Evolutionary conservation across 2,113 vertebrate genomes (phyloP), one percentile per base, ranked within the genome.

Genomic region (Limnothrissa miodon): DNA sequence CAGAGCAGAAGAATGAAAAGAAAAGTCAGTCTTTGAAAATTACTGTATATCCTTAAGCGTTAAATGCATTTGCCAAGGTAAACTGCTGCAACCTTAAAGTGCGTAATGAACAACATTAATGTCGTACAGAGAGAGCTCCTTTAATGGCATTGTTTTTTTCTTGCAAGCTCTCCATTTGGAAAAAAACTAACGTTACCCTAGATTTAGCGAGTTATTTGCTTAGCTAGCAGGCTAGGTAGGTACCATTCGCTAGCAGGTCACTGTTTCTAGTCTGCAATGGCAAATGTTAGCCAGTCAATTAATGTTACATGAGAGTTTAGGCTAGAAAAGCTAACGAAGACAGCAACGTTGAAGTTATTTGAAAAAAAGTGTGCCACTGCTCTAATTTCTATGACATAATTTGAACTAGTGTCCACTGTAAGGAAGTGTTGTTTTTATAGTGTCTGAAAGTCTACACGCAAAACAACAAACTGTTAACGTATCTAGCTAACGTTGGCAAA

Each of bases 21-120:
- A 88, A 83, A 82, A 80, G 82, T 82, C 85, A 87, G 85, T 84
- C 80, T 82, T 85, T 81, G 85, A 83, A 83, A 89, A 89, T 83
- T 86, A 81, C 66, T 36, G 66, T 74, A 74, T 29, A 83, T 78
- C 80, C 80, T 46, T 70, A 82, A 79, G 36, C 53, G n/a, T 80
- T 89, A 81, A 87, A 88, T 89, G 86, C 84, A 82, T 87, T 79
- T 83, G n/a, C 83, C 53, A 86, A 90, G 90, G 90, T 90, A 89
- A 90, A 87, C 19, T 17, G 48, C 7, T 29, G n/a, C 19, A 56
- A 39, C 17, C 51, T 62, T 56, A 4, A 33, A 74, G 11, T 66
- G 56, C 81, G 48, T 83, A 21, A 62, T 45, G 78, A 21, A 53
- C 9, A 45, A 74, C 80, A 85, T 62, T 42, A 82, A 15, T 86